phyloP scores from a whole-genome alignment of 53 echinoderm and acorn worm genomes.

The Astropecten irregularis region DNA sequence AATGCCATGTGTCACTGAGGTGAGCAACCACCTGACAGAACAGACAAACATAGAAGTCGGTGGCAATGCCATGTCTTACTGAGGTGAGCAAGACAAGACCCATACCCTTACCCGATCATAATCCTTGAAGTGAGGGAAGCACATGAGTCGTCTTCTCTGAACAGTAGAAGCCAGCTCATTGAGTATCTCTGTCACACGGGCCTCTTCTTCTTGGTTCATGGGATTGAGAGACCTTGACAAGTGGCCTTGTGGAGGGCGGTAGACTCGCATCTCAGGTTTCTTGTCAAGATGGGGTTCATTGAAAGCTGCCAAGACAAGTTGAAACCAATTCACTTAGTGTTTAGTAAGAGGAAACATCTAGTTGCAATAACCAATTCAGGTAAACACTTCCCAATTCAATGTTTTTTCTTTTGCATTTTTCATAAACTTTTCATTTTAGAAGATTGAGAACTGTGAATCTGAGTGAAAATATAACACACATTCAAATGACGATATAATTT shows the following conservation, averaged over 20 bases:
- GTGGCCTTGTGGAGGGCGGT: slow-evolving; percentile 87
- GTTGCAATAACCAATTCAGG: not conserved
- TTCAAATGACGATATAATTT: no score
- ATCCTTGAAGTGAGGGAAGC: slow-evolving; percentile 92
- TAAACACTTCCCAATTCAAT: no score
- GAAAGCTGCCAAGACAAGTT: slow-evolving; percentile 72
- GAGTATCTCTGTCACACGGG: slow-evolving; percentile 58
- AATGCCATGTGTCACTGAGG: no score
- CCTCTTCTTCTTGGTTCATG: slow-evolving; percentile 64
- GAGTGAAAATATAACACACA: no score
- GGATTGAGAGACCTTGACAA: slow-evolving; percentile 77
- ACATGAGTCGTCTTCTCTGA: slow-evolving; percentile 84
- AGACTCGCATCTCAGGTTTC: slow-evolving; percentile 88
- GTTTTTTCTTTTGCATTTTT: no score
- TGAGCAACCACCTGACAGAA: no score
- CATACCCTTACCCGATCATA: slow-evolving; percentile 85
- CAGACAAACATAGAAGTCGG: no score
- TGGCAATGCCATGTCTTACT: no score
- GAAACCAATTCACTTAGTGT: not conserved
- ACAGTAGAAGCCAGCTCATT: slow-evolving; percentile 72
- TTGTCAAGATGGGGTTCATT: slow-evolving; percentile 96
- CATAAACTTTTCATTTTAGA: no score
- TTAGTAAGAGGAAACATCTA: not conserved
- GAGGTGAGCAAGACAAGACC: no score
- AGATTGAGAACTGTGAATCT: no score